Evolutionary conservation across 2,113 vertebrate genomes (phyloP).

Genomic region (Bungarus multicinctus): DNA sequence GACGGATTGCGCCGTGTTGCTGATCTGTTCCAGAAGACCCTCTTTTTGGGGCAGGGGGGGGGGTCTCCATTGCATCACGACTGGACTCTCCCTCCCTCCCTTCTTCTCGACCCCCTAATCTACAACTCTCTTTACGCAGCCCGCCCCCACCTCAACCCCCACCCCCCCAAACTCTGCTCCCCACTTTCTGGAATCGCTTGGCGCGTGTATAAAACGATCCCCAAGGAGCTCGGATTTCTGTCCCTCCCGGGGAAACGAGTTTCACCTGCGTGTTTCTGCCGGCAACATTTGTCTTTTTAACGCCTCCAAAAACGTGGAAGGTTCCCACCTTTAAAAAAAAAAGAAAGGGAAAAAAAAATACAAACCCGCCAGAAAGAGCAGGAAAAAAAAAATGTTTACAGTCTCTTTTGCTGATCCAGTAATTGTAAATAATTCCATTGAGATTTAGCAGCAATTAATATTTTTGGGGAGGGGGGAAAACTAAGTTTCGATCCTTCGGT

Average conservation of each 20-base stretch:
- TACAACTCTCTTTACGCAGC: not conserved
- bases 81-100: not conserved
- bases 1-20: not conserved
- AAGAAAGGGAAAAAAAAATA: no score
- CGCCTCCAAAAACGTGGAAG: not conserved
- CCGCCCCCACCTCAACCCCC: not conserved
- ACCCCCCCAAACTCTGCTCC: not conserved
- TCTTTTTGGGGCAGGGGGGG: no score
- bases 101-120: not conserved
- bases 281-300: slow-evolving; percentile 25
- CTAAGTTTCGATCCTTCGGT: slow-evolving; percentile 29
- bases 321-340: not conserved
- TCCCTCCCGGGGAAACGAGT: not conserved
- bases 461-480: not conserved
- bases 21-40: accelerated
- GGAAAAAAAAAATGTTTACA: slow-evolving; percentile 62
- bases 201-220: not conserved
- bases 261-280: not conserved
- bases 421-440: slow-evolving; percentile 54
- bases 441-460: slow-evolving; percentile 27
- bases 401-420: slow-evolving; percentile 64
- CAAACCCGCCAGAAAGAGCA: not conserved
- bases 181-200: not conserved
- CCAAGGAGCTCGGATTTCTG: not conserved
- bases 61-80: slow-evolving; percentile 7